phyloP scores from a whole-genome alignment of 2,888 invertebrate genomes.

The Aphodius granarius region DNA sequence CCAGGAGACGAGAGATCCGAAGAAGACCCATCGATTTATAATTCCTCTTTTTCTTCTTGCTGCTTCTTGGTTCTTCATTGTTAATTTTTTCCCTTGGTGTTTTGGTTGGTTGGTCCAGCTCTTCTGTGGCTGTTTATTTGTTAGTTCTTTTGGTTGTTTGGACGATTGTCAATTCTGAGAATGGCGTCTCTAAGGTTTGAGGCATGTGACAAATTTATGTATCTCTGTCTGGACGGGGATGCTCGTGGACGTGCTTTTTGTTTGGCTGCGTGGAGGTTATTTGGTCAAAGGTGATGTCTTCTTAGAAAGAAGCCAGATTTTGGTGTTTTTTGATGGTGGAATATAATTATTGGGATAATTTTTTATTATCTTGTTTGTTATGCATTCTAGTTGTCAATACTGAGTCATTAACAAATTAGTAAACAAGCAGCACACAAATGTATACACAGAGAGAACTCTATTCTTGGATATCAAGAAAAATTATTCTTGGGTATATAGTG shows the following conservation, averaged over 20 bases:
- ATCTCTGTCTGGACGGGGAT: constrained; percentile 25
- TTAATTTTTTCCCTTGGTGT: neutral
- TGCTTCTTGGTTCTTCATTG: neutral
- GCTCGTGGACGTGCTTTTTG: neutral
- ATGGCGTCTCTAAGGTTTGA: constrained; percentile 12
- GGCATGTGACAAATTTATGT: constrained; percentile 31
- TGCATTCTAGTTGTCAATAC: no score
- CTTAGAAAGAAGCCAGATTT: constrained; percentile 42
- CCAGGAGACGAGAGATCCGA: no score
- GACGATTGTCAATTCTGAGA: constrained; percentile 18
- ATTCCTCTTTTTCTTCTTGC: neutral
- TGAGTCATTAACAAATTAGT: no score
- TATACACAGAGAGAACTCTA: no score
- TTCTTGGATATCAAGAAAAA: no score
- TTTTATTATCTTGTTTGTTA: no score
- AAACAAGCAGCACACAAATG: no score
- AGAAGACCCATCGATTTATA: no score
- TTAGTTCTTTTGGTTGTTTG: constrained; percentile 8
- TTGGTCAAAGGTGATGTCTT: neutral
- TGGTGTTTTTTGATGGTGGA: neutral
- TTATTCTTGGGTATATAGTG: no score
- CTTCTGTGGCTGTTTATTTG: no score
- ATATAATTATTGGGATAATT: no score
- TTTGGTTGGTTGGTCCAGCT: neutral
- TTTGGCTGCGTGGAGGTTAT: neutral